Evolutionary conservation across 2,888 invertebrate species (phyloP), one percentile per base, ranked within the genome.

Genomic region (Leptarthrus brevirostris): DNA sequence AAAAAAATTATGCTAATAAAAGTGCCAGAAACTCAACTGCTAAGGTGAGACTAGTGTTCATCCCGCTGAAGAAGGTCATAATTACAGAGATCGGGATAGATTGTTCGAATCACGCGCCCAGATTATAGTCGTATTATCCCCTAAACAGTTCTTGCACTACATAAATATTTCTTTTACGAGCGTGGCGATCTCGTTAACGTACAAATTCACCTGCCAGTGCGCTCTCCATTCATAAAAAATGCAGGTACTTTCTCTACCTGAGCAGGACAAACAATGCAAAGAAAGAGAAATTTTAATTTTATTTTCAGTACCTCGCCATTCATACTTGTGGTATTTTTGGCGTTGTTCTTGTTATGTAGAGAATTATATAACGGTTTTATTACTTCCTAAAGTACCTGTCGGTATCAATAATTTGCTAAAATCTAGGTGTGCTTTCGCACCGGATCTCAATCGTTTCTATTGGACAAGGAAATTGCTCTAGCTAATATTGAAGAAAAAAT

Each of bases 211-310:
- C 20, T 22, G 64, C 14, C 24, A 47, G 18, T 64, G 52, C 16
- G 49, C 14, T 10, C 52, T 20, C 20, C 49, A 69, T 30, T 34
- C 49, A 69, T 30, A 34, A 69, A 69, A 64, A 64, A 64, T 12
- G n/a, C 16, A 34, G 22, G 26, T 34, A 52, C 69, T 69, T 69
- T 52, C 52, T 69, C 69, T 30, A 47, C 22, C 66, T 16, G n/a
- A 44, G 10, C 16, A 3, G n/a, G n/a, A 24, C 14, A 40, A 69
- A 69, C 69, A 69, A 69, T 69, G 69, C 22, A 24, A 44, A 44
- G 69, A 69, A 69, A 69, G 69, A 69, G 69, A 69, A 69, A 69
- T 52, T 69, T 52, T 69, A 24, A 52, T 69, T 69, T 49, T 69
- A 52, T 69, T 69, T 69, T 69, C 52, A 69, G 52, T 26, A 66